A percentile compares a stretch with the other conserved stretches of the same genome.
phyloP scores from a whole-genome alignment of 2,797 vertebrate genomes.

The Scarus forsteni region DNA sequence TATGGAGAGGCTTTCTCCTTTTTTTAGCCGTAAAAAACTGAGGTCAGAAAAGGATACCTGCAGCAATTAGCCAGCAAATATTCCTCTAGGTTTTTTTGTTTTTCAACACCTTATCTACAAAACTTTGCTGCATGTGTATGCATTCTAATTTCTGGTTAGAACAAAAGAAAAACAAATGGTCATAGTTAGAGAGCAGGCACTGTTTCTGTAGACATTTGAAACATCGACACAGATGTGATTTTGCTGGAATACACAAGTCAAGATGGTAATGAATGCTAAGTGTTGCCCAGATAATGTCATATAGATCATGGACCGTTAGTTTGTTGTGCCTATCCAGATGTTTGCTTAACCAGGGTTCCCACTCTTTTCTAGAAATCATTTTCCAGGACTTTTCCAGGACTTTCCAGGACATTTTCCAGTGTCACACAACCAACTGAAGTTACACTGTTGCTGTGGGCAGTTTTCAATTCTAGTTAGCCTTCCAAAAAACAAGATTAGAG shows the following conservation, averaged over 20 bases:
- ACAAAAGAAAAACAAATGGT: neutral
- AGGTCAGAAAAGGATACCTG: constrained; percentile 14
- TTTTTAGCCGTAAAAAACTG: constrained; percentile 23
- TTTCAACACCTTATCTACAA: neutral
- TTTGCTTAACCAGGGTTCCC: too few relatives aligned
- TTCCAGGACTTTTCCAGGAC: too few relatives aligned
- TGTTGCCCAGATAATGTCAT: constrained; percentile 14
- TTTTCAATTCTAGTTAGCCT: too few relatives aligned
- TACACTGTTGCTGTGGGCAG: too few relatives aligned
- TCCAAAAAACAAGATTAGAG: too few relatives aligned
- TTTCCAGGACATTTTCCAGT: too few relatives aligned
- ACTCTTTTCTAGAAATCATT: too few relatives aligned
- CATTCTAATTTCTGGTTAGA: constrained; percentile 10
- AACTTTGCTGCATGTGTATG: neutral
- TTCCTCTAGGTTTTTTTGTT: constrained; percentile 8
- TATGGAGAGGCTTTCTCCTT: constrained; percentile 15
- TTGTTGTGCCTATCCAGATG: constrained; percentile 32
- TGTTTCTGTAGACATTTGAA: constrained; percentile 3
- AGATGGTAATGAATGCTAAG: constrained; percentile 7
- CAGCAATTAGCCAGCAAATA: neutral
- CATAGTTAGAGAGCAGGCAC: too few relatives aligned
- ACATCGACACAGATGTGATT: constrained; percentile 26
- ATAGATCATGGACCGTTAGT: constrained; percentile 19
- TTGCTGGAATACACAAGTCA: constrained; percentile 13
- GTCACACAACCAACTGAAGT: too few relatives aligned